Evolutionary conservation across 1,140 invertebrate genomes (phyloP).

Genomic region (Lucilia sericata): DNA sequence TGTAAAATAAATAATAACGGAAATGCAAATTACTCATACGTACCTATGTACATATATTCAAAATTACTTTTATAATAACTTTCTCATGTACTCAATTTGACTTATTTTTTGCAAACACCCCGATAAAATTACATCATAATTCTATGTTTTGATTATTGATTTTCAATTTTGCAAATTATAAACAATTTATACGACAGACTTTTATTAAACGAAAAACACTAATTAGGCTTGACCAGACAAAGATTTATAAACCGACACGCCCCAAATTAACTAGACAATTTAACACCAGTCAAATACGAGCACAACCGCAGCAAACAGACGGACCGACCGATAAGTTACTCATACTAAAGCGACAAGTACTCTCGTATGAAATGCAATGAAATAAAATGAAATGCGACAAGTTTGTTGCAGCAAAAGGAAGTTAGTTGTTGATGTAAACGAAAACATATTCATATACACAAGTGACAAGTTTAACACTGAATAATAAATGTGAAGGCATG

Average conservation of each 20-base stretch:
- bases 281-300: slow-evolving; percentile 43
- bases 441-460: not conserved
- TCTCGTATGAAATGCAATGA: not conserved
- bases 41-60: too few species aligned
- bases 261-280: slow-evolving; percentile 55
- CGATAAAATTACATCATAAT: slow-evolving; percentile 28
- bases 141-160: slow-evolving; percentile 9
- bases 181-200: slow-evolving; percentile 6
- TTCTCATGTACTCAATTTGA: not conserved
- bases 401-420: not conserved
- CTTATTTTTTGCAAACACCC: not conserved
- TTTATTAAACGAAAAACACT: slow-evolving; percentile 2
- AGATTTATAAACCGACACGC: slow-evolving; percentile 53
- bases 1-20: too few species aligned
- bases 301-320: not conserved
- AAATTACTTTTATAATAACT: too few species aligned
- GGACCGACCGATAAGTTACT: not conserved
- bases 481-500: not conserved
- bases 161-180: slow-evolving; percentile 21
- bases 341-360: slow-evolving; percentile 12
- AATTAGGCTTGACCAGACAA: not conserved
- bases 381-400: slow-evolving; percentile 14
- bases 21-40: too few species aligned
- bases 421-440: not conserved
- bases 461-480: slow-evolving; percentile 30